Base-by-base conservation (phyloP, 2,113 vertebrate species). In the Macroglossus sobrinus region DNA sequence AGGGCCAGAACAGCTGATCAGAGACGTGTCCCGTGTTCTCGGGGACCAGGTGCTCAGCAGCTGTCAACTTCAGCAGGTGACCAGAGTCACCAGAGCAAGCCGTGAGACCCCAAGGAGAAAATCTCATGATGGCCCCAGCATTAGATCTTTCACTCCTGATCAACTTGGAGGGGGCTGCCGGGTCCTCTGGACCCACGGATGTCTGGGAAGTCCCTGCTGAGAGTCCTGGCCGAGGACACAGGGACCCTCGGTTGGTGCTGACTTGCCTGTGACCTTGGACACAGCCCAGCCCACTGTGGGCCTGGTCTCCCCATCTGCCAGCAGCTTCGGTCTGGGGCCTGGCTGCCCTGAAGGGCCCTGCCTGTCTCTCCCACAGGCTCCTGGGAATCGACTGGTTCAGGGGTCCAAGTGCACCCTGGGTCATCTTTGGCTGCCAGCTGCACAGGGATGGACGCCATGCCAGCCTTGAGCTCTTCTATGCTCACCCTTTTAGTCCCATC, bases 31-130 rank as follows among this genome's bases (percentile, higher is more conserved):
- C 11, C 11, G 21, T 26, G 68, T 43, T 45, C n/a, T 50, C 4
- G 0, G 64, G 14, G 50, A 33, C 63, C 5, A 2, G 1, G 35
- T 53, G 38, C 57, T 66, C 0, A 1, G 35, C 1, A 22, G 71
- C 1, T 28, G 13, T 4, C 61, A 59, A 68, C 72, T 82, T 35
- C 28, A 30, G 28, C 38, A 53, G 15, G 18, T 45, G 38, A 40
- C 35, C 53, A 33, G 21, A n/a, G 40, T 76, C n/a, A n/a, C 40
- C 19, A 74, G 47, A 26, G 15, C 57, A 28, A 45, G 33, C 53
- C 50, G 28, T 4, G 69, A 18, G 22, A 59, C 30, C 64, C 40
- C 9, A 1, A 84, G 1, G 33, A 61, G 33, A 43, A 86, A 55
- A 50, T 24, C 24, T 92, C n/a, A 68, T n/a, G 5, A 21, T 6